Base-by-base conservation (phyloP, 1,140 invertebrate species). In the Theocolax elegans region DNA sequence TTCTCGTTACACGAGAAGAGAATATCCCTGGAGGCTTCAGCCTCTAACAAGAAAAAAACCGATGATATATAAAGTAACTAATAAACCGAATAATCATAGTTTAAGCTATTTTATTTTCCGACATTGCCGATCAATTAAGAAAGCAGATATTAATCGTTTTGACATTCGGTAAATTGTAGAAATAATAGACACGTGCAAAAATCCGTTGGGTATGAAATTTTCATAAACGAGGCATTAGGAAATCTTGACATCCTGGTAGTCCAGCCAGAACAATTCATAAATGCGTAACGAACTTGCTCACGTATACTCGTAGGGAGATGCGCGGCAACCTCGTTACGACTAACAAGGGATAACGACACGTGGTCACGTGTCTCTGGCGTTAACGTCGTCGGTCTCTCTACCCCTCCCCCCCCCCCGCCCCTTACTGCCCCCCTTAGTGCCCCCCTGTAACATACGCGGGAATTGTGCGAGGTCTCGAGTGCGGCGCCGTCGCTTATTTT, bases 271-370 rank as follows among this genome's bases (percentile, higher is more conserved):
- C 75, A 81, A 82, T 82, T 79, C 80, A 76, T 77, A 77, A 81
- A 74, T 73, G 73, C 75, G 71, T 80, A 81, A 80, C 75, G 72
- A 81, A 80, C 79, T 62, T 48, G 9, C 46, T 29, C 38, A 54
- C 17, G 51, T 54, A 17, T 29, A 54, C 17, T 29, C 2, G 23
- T 6, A 25, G 1, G 25, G 3, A 25, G 4, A 3, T 25, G 13
- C 15, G 15, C 13, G 65, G 19, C 53, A n/a, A 72, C 49, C 76
- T 83, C 78, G 79, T 82, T 83, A 83, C 78, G 77, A 72, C 75
- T 80, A 80, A 82, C 79, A 81, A 80, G 78, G 75, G 78, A 82
- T 79, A 82, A 79, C 79, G 76, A 77, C 76, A 75, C 74, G 60
- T 40, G 74, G 63, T 63, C 71, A 67, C 69, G 73, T 76, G 70